These are phyloP conservation scores for Nephrocerus scutellatus DNA, from an alignment of 2,888 invertebrate genomes.

Conservation along the genomic window DNA sequence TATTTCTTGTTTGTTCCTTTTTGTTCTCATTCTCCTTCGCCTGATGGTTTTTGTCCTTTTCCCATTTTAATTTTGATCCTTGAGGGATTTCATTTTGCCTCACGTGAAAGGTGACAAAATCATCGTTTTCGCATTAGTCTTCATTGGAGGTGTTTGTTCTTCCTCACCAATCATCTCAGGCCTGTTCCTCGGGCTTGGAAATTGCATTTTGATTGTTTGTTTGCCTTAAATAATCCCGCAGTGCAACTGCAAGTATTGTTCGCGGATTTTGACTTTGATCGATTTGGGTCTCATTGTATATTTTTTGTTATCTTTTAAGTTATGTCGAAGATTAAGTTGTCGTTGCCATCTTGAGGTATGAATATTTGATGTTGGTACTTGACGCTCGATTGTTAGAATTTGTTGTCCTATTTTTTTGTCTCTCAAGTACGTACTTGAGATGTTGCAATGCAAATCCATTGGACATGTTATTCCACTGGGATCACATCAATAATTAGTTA, in stretches of 20 bases:
- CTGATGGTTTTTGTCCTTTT: no score
- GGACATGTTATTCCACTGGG: no score
- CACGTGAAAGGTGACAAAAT: slow-evolving; percentile 15
- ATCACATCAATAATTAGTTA: no score
- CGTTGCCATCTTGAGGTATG: slow-evolving; percentile 20
- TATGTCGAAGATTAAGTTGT: slow-evolving; percentile 18
- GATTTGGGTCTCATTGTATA: slow-evolving; percentile 11
- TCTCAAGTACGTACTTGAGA: no score
- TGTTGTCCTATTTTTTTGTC: slow-evolving; percentile 10
- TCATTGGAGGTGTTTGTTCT: no score
- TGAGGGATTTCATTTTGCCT: background rate
- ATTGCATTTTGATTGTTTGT: slow-evolving; percentile 23
- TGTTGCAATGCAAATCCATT: no score
- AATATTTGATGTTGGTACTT: background rate
- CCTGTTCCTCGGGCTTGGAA: slow-evolving; percentile 12
- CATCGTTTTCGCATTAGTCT: slow-evolving; percentile 8
- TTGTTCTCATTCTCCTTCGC: no score
- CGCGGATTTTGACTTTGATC: slow-evolving; percentile 9
- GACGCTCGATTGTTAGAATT: slow-evolving; percentile 9
- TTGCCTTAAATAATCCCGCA: no score
- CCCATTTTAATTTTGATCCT: slow-evolving; percentile 1
- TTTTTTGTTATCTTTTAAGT: background rate
- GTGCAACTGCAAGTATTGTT: slow-evolving; percentile 12
- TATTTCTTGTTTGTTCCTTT: slow-evolving; percentile 12
- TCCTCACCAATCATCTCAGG: no score